phyloP scores from a whole-genome alignment of 2,113 vertebrate species.

The Hypomesus transpacificus region DNA sequence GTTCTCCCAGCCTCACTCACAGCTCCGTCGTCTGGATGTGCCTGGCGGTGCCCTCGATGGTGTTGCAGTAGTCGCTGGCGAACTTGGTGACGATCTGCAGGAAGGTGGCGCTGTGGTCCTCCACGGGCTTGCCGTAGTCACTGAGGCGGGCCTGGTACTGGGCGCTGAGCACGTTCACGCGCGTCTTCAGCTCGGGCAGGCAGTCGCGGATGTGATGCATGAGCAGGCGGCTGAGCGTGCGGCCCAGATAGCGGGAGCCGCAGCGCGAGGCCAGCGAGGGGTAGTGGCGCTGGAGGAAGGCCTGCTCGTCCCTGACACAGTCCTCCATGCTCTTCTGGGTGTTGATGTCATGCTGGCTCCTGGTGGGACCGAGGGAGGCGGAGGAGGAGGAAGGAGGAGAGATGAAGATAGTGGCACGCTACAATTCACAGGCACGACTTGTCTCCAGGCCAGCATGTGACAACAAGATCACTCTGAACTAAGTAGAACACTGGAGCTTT shows the following conservation, averaged over 20 bases:
- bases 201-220: constrained; percentile 81
- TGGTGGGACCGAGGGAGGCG: constrained; percentile 26
- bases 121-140: constrained; percentile 74
- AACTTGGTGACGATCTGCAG: constrained; percentile 83
- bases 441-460: too few species aligned
- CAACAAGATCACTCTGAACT: too few species aligned
- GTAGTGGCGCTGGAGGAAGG: constrained; percentile 77
- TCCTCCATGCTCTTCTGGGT: constrained; percentile 72
- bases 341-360: constrained; percentile 80
- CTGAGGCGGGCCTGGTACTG: constrained; percentile 76
- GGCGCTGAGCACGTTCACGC: constrained; percentile 70
- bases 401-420: neutral
- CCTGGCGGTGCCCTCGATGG: constrained; percentile 76
- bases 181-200: constrained; percentile 74
- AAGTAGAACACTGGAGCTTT: too few species aligned
- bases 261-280: constrained; percentile 72
- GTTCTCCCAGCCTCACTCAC: constrained; percentile 56
- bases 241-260: constrained; percentile 72
- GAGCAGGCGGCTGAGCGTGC: constrained; percentile 74
- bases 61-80: constrained; percentile 78
- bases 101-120: constrained; percentile 77
- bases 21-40: constrained; percentile 78
- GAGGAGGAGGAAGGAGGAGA: neutral
- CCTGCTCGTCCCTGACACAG: constrained; percentile 67
- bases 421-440: neutral